phyloP scores from a whole-genome alignment of 2,797 vertebrate genomes.

The Bovichtus variegatus region DNA sequence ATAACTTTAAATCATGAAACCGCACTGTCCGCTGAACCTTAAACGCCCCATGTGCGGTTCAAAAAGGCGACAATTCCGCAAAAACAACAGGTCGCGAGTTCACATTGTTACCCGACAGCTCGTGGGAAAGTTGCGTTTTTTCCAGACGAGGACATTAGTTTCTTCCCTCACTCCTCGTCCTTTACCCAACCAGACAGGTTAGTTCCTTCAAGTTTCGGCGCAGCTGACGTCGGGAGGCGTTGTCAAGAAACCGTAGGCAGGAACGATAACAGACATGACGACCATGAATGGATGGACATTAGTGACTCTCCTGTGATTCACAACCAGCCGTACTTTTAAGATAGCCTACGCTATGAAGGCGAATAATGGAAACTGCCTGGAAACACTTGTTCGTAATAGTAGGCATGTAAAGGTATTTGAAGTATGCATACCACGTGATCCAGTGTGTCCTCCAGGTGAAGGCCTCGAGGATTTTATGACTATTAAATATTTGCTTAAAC shows the following conservation, averaged over 20 bases:
- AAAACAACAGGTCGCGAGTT: not conserved
- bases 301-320: too few relatives aligned
- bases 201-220: slow-evolving; percentile 23
- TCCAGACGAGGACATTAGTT: not conserved
- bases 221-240: slow-evolving; percentile 36
- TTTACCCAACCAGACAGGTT: slow-evolving; percentile 25
- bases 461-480: not conserved
- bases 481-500: not conserved
- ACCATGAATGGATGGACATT: rapidly evolving
- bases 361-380: too few relatives aligned
- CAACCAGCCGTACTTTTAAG: not conserved
- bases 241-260: not conserved
- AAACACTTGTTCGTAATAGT: not conserved
- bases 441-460: not conserved
- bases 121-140: not conserved
- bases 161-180: too few relatives aligned
- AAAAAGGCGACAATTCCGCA: not conserved
- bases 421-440: not conserved
- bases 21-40: rapidly evolving
- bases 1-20: not conserved
- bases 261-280: not conserved
- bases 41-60: not conserved
- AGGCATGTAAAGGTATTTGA: not conserved
- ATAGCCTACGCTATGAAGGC: too few relatives aligned
- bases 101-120: not conserved